Conservation (phyloP, 2,888 invertebrate genomes). For the Phanerotoma sp. region DNA sequence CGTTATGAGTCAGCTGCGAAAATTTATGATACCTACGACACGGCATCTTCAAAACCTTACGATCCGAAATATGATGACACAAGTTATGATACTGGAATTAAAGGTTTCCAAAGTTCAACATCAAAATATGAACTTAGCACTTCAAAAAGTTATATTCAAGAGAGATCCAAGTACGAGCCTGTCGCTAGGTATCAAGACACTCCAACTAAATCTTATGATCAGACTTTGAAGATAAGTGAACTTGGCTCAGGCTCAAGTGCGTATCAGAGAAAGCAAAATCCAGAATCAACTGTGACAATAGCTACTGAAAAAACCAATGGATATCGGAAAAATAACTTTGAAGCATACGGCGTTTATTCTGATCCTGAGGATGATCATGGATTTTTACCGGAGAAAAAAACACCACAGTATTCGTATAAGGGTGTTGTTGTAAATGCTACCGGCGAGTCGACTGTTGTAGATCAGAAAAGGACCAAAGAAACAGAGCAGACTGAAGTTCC, state of each 20-base stretch:
- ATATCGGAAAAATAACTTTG: conserved; percentile 55
- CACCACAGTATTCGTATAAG: conserved; percentile 52
- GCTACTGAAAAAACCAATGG: conserved; percentile 52
- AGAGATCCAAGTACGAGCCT: conserved; percentile 49
- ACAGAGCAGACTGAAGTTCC: conserved; percentile 53
- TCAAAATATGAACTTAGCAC: conserved; percentile 52
- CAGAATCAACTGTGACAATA: conserved; percentile 21
- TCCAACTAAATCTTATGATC: conserved; percentile 50
- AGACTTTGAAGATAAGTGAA: conserved; percentile 53
- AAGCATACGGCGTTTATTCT: conserved; percentile 55
- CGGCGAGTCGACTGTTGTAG: conserved; percentile 54
- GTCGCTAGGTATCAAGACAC: conserved; percentile 45
- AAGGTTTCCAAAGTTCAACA: conserved; percentile 36
- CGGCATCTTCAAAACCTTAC: conserved; percentile 28
- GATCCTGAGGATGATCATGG: conserved; percentile 56
- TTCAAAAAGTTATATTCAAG: conserved; percentile 50
- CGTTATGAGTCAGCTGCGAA: conserved; percentile 45
- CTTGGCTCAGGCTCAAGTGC: conserved; percentile 38
- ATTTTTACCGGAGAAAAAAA: conserved; percentile 50
- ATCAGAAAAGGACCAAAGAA: conserved; percentile 52
- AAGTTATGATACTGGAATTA: conserved; percentile 37
- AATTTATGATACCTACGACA: conserved; percentile 40
- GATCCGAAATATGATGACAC: conserved; percentile 37
- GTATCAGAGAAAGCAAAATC: conserved; percentile 43
- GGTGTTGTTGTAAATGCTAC: conserved; percentile 55